These are phyloP conservation scores for Sussaba pulchella DNA, from an alignment of 2,888 invertebrate genomes.

Conservation along the genomic window DNA sequence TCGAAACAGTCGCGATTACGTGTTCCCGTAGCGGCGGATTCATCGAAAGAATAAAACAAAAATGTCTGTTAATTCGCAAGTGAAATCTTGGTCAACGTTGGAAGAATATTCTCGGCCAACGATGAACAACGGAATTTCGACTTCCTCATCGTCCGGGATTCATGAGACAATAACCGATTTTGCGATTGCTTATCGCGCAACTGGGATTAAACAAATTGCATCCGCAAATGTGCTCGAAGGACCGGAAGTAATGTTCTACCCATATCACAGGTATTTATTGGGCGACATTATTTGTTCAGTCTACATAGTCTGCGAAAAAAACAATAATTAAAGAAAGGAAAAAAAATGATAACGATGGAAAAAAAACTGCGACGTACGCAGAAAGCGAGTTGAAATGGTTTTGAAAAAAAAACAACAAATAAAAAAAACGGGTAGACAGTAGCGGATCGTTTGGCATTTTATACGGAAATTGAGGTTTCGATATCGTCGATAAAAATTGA, in stretches of 20 bases:
- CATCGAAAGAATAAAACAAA: neutral
- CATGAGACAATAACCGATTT: slow-evolving; percentile 50
- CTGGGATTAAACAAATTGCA: slow-evolving; percentile 41
- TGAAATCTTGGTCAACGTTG: slow-evolving; percentile 72
- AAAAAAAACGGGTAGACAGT: neutral
- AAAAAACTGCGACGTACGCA: slow-evolving; percentile 24
- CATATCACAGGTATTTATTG: slow-evolving; percentile 70
- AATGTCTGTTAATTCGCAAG: slow-evolving; percentile 61
- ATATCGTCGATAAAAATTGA: slow-evolving; percentile 51
- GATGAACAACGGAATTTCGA: slow-evolving; percentile 72
- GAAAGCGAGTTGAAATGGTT: too few relatives aligned
- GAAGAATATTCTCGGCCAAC: slow-evolving; percentile 63
- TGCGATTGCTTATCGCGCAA: slow-evolving; percentile 67
- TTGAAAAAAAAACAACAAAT: too few relatives aligned
- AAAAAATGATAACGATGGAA: neutral
- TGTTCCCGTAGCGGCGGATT: too few relatives aligned
- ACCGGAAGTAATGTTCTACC: slow-evolving; percentile 63
- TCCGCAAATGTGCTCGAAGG: slow-evolving; percentile 55
- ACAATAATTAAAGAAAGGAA: neutral
- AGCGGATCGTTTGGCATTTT: slow-evolving; percentile 40
- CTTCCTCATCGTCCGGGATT: slow-evolving; percentile 66
- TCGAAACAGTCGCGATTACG: slow-evolving; percentile 19
- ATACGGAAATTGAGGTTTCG: slow-evolving; percentile 53
- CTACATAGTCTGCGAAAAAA: neutral
- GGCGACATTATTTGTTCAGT: slow-evolving; percentile 29